Percentiles rank a stretch among this genome's conserved stretches.
Evolutionary conservation across 2,113 vertebrate genomes (phyloP).

Genomic region (Lichenostomus cassidix): DNA sequence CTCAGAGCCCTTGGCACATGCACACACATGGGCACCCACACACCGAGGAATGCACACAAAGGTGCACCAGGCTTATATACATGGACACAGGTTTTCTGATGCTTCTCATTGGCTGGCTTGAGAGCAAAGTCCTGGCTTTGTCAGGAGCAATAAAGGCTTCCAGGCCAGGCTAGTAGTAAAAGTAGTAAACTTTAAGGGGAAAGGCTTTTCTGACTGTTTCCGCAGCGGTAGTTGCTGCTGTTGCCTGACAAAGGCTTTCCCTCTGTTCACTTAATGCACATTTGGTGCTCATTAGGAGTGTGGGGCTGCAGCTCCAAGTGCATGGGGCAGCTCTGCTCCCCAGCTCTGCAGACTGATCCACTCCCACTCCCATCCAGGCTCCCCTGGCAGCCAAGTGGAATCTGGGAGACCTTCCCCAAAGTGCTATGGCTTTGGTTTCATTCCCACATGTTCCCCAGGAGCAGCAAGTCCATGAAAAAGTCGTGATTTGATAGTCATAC

Average conservation of each 20-base stretch:
- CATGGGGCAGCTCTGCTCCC: neutral
- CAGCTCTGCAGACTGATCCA: neutral
- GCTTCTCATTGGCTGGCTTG: neutral
- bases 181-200: conserved; percentile 40
- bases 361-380: neutral
- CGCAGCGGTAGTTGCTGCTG: rapidly evolving
- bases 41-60: neutral
- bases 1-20: neutral
- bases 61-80: neutral
- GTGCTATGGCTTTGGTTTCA: neutral
- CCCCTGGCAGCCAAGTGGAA: neutral
- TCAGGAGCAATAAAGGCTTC: neutral
- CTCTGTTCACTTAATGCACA: neutral
- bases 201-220: conserved; percentile 6
- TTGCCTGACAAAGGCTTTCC: conserved; percentile 15
- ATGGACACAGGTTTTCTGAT: neutral
- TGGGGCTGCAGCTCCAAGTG: neutral
- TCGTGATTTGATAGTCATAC: rapidly evolving
- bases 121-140: neutral
- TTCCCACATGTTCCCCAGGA: rapidly evolving
- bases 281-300: conserved; percentile 25
- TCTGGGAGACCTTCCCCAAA: neutral
- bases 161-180: conserved; percentile 20
- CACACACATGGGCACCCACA: neutral
- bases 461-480: rapidly evolving